Evolutionary conservation across 1,140 invertebrate species (phyloP).

Genomic region (Diabrotica virgifera): DNA sequence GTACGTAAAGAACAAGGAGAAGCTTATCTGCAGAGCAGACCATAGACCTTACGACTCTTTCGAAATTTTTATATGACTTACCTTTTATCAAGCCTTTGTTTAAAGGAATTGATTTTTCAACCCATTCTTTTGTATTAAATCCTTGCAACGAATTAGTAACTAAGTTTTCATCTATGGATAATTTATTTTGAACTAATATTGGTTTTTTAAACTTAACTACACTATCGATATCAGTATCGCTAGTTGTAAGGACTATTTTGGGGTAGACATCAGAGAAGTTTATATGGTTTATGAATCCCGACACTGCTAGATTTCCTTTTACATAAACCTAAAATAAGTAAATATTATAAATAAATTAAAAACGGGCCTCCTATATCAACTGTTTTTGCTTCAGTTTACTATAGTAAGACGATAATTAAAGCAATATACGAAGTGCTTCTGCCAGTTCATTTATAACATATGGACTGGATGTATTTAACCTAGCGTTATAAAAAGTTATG

Average conservation of each 20-base stretch:
- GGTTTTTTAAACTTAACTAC: slow-evolving; percentile 32
- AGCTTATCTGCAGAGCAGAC: too few species aligned
- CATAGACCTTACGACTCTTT: too few species aligned
- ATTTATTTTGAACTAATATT: slow-evolving; percentile 27
- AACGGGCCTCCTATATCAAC: too few species aligned
- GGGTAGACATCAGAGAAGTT: slow-evolving; percentile 31
- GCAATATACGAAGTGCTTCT: too few species aligned
- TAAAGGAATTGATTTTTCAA: slow-evolving; percentile 36
- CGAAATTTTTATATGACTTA: slow-evolving; percentile 16
- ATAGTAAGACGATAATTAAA: too few species aligned
- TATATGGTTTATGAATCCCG: slow-evolving; percentile 32
- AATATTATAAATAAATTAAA: too few species aligned
- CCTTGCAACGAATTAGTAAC: slow-evolving; percentile 29
- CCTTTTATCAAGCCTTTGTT: slow-evolving; percentile 34
- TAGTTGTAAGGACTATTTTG: slow-evolving; percentile 35
- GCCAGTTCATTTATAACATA: too few species aligned
- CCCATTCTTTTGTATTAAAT: slow-evolving; percentile 31
- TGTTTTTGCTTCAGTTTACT: too few species aligned
- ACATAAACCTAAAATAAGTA: slow-evolving; percentile 35
- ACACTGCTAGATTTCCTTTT: slow-evolving; percentile 34
- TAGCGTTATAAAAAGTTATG: too few species aligned
- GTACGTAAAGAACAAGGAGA: too few species aligned
- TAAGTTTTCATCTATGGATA: slow-evolving; percentile 37
- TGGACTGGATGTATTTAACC: too few species aligned
- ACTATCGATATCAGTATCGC: slow-evolving; percentile 33